These are phyloP conservation scores for Megaptera novaeangliae DNA, from an alignment of 2,113 vertebrate genomes.

Conservation along the genomic window DNA sequence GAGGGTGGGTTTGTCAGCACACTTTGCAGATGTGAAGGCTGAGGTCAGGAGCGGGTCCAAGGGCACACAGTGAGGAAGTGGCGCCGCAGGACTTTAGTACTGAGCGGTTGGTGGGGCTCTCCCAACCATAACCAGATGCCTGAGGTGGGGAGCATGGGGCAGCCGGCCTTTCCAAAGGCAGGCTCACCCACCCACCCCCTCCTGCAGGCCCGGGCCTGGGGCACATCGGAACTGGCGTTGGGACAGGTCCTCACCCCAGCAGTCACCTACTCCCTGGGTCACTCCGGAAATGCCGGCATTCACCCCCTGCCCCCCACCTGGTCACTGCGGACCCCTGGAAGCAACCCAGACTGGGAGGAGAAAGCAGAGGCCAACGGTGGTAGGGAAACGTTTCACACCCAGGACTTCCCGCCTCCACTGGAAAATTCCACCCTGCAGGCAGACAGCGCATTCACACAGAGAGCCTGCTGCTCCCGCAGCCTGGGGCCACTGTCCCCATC, in stretches of 20 bases:
- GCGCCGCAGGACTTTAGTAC: not conserved
- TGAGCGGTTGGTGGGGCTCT: no score
- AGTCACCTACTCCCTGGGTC: not conserved
- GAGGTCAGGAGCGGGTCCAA: not conserved
- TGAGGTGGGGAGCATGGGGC: no score
- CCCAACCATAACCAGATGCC: not conserved
- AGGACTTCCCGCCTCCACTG: not conserved
- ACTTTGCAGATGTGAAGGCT: not conserved
- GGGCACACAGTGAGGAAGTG: not conserved
- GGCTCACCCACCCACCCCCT: not conserved
- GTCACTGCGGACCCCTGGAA: not conserved
- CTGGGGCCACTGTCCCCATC: not conserved
- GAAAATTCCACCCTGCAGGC: conserved; percentile 18
- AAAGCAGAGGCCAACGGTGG: not conserved
- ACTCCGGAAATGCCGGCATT: not conserved
- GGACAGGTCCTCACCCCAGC: no score
- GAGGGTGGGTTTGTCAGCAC: not conserved
- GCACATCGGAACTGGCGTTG: not conserved
- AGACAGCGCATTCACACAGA: not conserved
- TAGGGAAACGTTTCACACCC: not conserved
- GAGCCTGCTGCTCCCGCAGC: not conserved
- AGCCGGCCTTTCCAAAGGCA: not conserved
- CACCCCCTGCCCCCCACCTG: no score
- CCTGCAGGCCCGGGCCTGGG: not conserved
- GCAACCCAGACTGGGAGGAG: not conserved